A percentile compares a stretch with the other conserved stretches of the same genome.
These are phyloP conservation scores for Elegia similella DNA, from an alignment of 2,888 invertebrate species.

Conservation along the genomic window DNA sequence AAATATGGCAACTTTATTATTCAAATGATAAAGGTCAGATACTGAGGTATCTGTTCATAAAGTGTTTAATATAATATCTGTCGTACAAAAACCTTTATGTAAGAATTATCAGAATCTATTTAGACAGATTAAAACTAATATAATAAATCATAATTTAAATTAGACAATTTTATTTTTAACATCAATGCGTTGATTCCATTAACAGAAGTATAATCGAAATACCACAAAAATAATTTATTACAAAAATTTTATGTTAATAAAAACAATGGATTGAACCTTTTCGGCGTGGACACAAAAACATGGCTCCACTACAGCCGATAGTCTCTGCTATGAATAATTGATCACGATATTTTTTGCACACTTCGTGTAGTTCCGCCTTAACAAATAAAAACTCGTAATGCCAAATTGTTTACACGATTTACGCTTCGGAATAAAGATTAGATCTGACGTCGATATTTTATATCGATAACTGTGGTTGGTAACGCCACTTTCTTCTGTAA, in stretches of 20 bases:
- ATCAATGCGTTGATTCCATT: too few relatives aligned
- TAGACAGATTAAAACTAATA: too few relatives aligned
- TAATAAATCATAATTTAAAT: too few relatives aligned
- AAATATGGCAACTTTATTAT: too few relatives aligned
- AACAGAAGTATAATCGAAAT: background rate
- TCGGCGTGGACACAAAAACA: slow-evolving; percentile 21
- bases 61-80: too few relatives aligned
- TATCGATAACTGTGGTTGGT: background rate
- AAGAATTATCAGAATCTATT: too few relatives aligned
- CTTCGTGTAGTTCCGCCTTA: slow-evolving; percentile 48
- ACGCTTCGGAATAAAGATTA: background rate
- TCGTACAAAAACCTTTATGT: too few relatives aligned
- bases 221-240: background rate
- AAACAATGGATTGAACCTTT: slow-evolving; percentile 1
- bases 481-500: slow-evolving; percentile 5
- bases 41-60: too few relatives aligned
- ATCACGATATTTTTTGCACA: slow-evolving; percentile 48
- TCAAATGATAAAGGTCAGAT: too few relatives aligned
- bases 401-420: slow-evolving; percentile 13
- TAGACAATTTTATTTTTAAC: too few relatives aligned
- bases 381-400: slow-evolving; percentile 12
- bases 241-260: background rate
- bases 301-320: slow-evolving; percentile 29
- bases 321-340: slow-evolving; percentile 46
- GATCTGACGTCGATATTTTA: background rate